Base-by-base conservation (phyloP, 1,140 invertebrate genomes). In the Scaptomyza hsui region DNA sequence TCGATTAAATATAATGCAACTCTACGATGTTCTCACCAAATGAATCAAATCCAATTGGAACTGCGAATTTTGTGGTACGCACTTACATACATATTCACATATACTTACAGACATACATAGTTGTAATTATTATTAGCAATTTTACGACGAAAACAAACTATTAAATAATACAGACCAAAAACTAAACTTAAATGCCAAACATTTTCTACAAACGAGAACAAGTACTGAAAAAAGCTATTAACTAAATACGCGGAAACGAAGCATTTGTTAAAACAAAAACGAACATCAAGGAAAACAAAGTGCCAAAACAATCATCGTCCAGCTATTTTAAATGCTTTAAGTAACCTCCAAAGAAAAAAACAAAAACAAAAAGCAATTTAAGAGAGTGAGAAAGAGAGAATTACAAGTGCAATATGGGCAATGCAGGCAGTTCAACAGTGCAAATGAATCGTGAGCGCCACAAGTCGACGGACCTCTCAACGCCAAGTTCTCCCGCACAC, bases 391-490 rank as follows among this genome's bases (percentile, higher is more conserved):
- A 37, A n/a, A 37, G 42, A 52, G 35, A 51, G 41, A 61, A 75
- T 41, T 60, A 42, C 32, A 75, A 59, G 44, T 72, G 57, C 63
- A 73, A 35, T 42, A 91, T 91, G 90, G 90, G 90, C 26, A 91
- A 91, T 51, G 90, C 90, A 49, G 89, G 89, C 52, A 91, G 89
- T 63, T 83, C 79, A 16, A 78, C 75, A 32, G 78, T 78, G 60
- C 83, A 88, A 45, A 85, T 91, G 86, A 79, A 89, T 16, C 79
- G 90, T 29, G 90, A 91, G 68, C 88, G 91, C 24, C 91, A 91
- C 47, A 91, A 91, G 68, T 91, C 91, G 10, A 89, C 81, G 42
- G 82, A 89, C 70, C 74, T 89, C 42, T 85, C 89, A 12, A 90
- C 89, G 19, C 89, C 89, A 57, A 90, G 83, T 55, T 91, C 90